phyloP scores from a whole-genome alignment of 2,888 invertebrate species.

The Brenthis hecate region DNA sequence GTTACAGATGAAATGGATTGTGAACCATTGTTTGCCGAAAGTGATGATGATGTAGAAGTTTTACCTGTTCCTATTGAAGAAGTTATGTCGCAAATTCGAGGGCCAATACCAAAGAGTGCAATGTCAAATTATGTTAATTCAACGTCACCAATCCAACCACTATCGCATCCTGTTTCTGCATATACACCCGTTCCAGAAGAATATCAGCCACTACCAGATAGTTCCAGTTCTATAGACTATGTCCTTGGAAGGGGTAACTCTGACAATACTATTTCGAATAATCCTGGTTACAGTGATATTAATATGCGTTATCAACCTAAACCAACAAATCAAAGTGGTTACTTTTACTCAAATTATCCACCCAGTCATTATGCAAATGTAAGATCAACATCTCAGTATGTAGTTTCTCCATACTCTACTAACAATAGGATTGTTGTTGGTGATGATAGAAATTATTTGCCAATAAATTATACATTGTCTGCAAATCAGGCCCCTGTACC shows the following conservation, averaged over 20 bases:
- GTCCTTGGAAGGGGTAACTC: conserved; percentile 51
- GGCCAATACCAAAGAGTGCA: conserved; percentile 51
- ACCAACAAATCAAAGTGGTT: conserved; percentile 52
- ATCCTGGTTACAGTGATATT: conserved; percentile 54
- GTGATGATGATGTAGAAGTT: conserved; percentile 83
- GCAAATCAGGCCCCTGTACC: conserved; percentile 47
- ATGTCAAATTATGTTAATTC: conserved; percentile 67
- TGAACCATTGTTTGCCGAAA: conserved; percentile 85
- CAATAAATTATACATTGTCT: conserved; percentile 55
- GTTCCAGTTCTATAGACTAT: conserved; percentile 69
- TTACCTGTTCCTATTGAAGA: conserved; percentile 59
- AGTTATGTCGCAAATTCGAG: conserved; percentile 48
- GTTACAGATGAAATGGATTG: conserved; percentile 84
- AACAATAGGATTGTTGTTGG: conserved; percentile 60
- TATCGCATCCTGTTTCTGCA: conserved; percentile 60
- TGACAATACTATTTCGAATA: conserved; percentile 52
- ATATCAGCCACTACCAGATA: conserved; percentile 75
- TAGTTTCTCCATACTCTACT: conserved; percentile 53
- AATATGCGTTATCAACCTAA: conserved; percentile 75
- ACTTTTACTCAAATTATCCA: conserved; percentile 60
- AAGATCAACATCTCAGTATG: conserved; percentile 54
- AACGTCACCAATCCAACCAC: conserved; percentile 61
- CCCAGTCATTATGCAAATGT: conserved; percentile 49
- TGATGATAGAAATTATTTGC: conserved; percentile 58
- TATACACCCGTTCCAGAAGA: conserved; percentile 76